phyloP scores from a whole-genome alignment of 2,113 vertebrate genomes.

The Pavo muticus region DNA sequence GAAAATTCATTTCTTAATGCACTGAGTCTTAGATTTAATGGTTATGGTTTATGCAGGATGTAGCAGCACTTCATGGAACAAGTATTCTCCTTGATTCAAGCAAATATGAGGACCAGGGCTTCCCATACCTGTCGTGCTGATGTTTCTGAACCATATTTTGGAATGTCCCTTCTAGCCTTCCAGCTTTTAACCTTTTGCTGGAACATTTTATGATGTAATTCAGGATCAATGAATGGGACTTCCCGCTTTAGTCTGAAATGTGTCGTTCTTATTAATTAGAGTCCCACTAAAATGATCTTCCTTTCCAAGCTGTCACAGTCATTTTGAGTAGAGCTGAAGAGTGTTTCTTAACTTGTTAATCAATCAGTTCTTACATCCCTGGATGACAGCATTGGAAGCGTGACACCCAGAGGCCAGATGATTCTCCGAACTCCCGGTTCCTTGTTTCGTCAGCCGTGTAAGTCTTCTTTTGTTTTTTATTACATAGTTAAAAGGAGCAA shows the following conservation, averaged over 20 bases:
- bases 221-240: neutral
- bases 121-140: neutral
- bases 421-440: constrained; percentile 74
- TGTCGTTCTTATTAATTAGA: neutral
- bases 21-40: neutral
- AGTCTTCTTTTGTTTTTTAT: constrained; percentile 24
- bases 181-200: neutral
- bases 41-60: neutral
- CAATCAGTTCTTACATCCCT: constrained; percentile 72
- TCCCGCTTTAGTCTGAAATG: neutral
- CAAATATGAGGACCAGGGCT: neutral
- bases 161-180: neutral
- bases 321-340: neutral
- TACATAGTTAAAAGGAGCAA: neutral
- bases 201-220: neutral
- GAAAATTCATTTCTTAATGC: neutral
- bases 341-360: constrained; percentile 68
- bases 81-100: neutral
- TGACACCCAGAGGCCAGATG: constrained; percentile 63
- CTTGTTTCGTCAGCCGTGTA: constrained; percentile 76
- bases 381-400: constrained; percentile 73
- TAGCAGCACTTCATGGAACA: neutral
- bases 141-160: neutral
- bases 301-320: neutral
- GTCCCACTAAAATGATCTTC: neutral